Percentiles rank a stretch among this genome's conserved stretches.
Conservation (phyloP, 1,140 invertebrate genomes). For the Reticulitermes speratus region DNA sequence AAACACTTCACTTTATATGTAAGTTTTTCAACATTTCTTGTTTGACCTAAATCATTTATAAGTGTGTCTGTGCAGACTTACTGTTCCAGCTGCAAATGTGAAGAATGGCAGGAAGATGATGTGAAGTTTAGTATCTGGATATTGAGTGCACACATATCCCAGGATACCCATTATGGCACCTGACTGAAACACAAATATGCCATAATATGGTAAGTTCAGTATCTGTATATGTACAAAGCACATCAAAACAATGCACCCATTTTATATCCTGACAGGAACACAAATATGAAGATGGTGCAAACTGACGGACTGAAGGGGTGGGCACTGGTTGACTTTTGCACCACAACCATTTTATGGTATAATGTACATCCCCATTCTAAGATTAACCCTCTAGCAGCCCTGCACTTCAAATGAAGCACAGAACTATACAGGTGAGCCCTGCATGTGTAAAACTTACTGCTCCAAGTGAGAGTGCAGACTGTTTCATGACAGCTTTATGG, state of each 20-base stretch:
- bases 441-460: constrained; percentile 68
- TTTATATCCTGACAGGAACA: not conserved
- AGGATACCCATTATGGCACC: constrained; percentile 91
- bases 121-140: constrained; percentile 80
- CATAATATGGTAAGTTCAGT: not conserved
- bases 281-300: not conserved
- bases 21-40: too few relatives aligned
- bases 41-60: not conserved
- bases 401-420: too few relatives aligned
- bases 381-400: too few relatives aligned
- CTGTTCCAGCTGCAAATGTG: constrained; percentile 79
- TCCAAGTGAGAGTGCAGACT: constrained; percentile 77
- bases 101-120: constrained; percentile 89
- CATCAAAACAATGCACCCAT: too few relatives aligned
- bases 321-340: too few relatives aligned
- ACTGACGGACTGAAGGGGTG: too few relatives aligned
- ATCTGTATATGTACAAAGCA: not conserved
- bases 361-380: not conserved
- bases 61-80: constrained; percentile 52
- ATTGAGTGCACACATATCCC: constrained; percentile 81
- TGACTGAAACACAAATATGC: constrained; percentile 63
- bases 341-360: too few relatives aligned
- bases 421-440: not conserved
- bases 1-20: not conserved
- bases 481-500: constrained; percentile 68